Evolutionary conservation across 2,797 vertebrate species (phyloP).

Genomic region (Coendou prehensilis): DNA sequence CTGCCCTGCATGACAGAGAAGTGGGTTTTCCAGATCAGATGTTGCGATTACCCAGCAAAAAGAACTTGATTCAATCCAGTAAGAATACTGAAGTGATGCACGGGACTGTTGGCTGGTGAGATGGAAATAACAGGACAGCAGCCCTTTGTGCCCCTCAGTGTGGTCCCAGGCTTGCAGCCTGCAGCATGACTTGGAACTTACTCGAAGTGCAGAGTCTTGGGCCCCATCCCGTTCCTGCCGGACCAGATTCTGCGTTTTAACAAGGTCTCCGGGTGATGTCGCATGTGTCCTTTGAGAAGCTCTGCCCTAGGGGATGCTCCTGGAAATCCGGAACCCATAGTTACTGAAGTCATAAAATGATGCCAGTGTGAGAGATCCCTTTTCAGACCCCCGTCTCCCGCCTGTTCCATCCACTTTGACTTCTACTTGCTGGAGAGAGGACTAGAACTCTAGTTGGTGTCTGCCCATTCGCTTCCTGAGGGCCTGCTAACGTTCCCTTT

Average conservation of each 20-base stretch:
- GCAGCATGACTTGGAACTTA: too few relatives aligned
- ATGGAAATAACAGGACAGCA: background rate
- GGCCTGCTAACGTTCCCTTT: background rate
- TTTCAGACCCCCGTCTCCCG: background rate
- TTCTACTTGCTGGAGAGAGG: background rate
- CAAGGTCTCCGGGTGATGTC: accelerated
- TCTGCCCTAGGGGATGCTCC: background rate
- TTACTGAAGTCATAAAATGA: background rate
- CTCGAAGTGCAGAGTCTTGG: background rate
- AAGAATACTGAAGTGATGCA: background rate
- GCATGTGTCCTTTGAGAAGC: background rate
- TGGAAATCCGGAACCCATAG: background rate
- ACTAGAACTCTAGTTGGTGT: background rate
- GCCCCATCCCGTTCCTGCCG: background rate
- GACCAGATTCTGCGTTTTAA: too few relatives aligned
- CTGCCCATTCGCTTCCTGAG: constrained; percentile 29
- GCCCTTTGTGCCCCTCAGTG: background rate
- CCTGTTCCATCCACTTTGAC: background rate
- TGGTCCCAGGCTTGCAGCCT: background rate
- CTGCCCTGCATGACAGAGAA: too few relatives aligned
- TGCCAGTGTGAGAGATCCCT: background rate
- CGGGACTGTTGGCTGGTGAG: background rate
- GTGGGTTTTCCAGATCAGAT: background rate
- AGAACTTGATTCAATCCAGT: background rate
- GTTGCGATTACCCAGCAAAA: background rate